Percentiles rank a stretch among this genome's conserved stretches.
These are phyloP conservation scores for Pangasius krempfi DNA, from an alignment of 2,797 vertebrate genomes.

Conservation along the genomic window DNA sequence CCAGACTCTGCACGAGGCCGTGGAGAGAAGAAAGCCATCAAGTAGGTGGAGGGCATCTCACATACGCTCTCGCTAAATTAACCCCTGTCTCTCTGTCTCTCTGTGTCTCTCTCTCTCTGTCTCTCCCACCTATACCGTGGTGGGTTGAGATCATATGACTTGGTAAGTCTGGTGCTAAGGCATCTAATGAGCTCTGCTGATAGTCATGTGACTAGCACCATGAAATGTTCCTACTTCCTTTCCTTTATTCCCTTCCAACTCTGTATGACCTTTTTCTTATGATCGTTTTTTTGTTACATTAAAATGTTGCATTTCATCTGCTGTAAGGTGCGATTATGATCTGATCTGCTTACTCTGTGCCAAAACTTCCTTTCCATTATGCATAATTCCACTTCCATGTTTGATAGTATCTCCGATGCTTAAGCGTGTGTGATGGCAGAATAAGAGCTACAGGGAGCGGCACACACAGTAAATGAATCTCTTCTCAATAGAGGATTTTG, in stretches of 20 bases:
- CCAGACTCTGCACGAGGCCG: conserved; percentile 80
- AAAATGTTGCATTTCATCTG: conserved; percentile 23
- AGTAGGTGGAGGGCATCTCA: conserved; percentile 72
- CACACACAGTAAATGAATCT: conserved; percentile 25
- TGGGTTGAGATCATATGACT: not conserved
- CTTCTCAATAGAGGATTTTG: conserved; percentile 36
- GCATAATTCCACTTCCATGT: conserved; percentile 39
- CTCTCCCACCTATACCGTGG: conserved; percentile 43
- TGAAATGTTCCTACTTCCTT: not conserved
- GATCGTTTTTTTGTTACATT: not conserved
- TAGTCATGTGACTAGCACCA: conserved; percentile 32
- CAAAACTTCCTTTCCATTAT: conserved; percentile 22
- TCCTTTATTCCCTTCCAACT: not conserved
- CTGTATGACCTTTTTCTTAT: conserved; percentile 32
- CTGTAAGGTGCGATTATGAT: not conserved
- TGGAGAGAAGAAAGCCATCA: conserved; percentile 87
- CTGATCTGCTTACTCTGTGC: conserved; percentile 26
- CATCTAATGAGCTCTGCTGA: conserved; percentile 10
- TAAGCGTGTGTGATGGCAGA: conserved; percentile 33
- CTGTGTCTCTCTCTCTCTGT: conserved; percentile 40
- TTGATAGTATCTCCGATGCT: conserved; percentile 39
- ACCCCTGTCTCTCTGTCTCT: conserved; percentile 1
- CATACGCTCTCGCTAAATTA: conserved; percentile 15
- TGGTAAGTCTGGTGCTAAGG: conserved; percentile 27
- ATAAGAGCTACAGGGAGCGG: conserved; percentile 2